Evolutionary conservation across 2,888 invertebrate species (phyloP), one percentile per base, ranked within the genome.

Genomic region (Erebia epiphron): DNA sequence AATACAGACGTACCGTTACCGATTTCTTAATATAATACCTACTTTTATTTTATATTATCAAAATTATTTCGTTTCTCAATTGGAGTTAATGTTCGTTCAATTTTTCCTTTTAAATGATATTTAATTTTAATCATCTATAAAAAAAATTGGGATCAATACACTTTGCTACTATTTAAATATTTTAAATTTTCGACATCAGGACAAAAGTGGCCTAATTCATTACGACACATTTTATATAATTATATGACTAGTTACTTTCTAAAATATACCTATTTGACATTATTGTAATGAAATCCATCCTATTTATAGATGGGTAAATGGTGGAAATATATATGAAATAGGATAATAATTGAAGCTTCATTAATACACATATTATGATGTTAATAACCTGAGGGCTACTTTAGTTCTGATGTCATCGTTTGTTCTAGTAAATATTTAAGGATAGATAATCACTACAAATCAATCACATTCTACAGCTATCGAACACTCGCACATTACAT

Each of bases 401-500:
- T 70, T 72, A 61, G 67, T 70, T 60, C 69, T 72, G 71, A 76
- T 71, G 50, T 54, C 70, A 68, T 71, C 72, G 72, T 35, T 66
- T 60, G 46, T 66, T 67, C 64, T 71, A 71, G 71, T 69, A 71
- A 75, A 75, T 77, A 75, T 76, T 75, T 75, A 70, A 83, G 83
- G 82, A 79, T 81, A 84, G 83, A 82, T 83, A 78, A 78, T 83
- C 78, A 80, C 91, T 89, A 91, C 90, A 81, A 87, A 82, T 86
- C 80, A 86, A 86, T 86, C 89, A 91, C 90, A 85, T 85, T 84
- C 93, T 92, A 93, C 92, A 86, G 81, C 92, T 93, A 93, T 91
- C 88, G 86, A 92, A 92, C 92, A 93, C 92, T 88, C 93, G 85
- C 92, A 93, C 93, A 86, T 90, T 88, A 91, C 88, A 89, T 88